These are phyloP conservation scores for Butastur rufipennis DNA, from an alignment of 2,113 vertebrate species.

Conservation along the genomic window DNA sequence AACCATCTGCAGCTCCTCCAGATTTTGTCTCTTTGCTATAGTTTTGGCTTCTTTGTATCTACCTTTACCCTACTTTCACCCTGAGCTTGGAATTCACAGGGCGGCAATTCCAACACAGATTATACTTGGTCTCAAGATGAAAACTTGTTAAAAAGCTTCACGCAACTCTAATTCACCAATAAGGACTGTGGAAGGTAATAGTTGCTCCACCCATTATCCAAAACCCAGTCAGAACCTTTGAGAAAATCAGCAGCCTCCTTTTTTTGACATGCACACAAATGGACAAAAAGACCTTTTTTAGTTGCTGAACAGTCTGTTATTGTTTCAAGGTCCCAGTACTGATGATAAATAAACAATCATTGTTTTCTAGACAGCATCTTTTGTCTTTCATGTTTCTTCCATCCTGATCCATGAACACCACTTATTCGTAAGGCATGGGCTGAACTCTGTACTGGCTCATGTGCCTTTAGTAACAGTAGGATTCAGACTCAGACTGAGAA, in stretches of 20 bases:
- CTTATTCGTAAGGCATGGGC: background rate
- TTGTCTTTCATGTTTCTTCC: background rate
- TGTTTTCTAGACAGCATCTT: background rate
- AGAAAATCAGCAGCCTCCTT: conserved; percentile 15
- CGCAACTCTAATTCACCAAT: conserved; percentile 62
- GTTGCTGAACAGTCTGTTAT: conserved; percentile 22
- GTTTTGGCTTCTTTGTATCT: conserved; percentile 41
- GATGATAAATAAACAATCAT: conserved; percentile 40
- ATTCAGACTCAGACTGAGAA: background rate
- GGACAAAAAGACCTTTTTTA: background rate
- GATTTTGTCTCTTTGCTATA: conserved; percentile 7
- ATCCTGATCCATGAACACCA: background rate
- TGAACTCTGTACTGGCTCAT: background rate
- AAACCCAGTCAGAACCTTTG: conserved; percentile 17
- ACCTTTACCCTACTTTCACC: conserved; percentile 51
- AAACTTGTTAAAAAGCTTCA: conserved; percentile 51
- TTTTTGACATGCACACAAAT: background rate
- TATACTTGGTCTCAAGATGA: conserved; percentile 60
- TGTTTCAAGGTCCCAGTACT: background rate
- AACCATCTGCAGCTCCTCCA: background rate
- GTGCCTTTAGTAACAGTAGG: background rate
- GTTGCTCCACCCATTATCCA: conserved; percentile 25
- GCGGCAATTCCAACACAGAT: conserved; percentile 62
- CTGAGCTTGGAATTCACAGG: conserved; percentile 50
- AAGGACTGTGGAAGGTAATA: background rate